Conservation (phyloP, 2,888 invertebrate genomes). For the Cerastis rubricosa region DNA sequence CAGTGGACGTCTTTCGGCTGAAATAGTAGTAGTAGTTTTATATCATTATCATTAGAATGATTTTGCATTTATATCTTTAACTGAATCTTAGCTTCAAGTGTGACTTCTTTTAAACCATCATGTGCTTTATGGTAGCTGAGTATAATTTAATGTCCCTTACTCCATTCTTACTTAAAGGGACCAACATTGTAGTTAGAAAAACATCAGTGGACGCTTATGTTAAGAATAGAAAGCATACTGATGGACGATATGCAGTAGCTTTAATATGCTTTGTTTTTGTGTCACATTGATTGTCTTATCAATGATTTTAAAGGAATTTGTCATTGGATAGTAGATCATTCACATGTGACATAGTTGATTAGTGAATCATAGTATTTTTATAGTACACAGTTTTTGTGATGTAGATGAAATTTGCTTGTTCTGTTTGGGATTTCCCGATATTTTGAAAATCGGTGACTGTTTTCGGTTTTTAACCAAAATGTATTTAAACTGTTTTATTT, state of each 20-base stretch:
- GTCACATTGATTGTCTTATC: slow-evolving; percentile 43
- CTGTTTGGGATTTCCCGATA: not conserved
- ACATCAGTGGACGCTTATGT: slow-evolving; percentile 17
- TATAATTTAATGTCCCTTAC: slow-evolving; percentile 11
- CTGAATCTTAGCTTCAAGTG: not conserved
- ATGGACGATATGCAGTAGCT: slow-evolving; percentile 17
- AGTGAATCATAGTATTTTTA: slow-evolving; percentile 33
- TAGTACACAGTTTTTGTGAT: slow-evolving; percentile 16
- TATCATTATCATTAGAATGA: too few relatives aligned
- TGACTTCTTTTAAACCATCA: not conserved
- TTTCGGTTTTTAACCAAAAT: not conserved
- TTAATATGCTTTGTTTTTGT: slow-evolving; percentile 38
- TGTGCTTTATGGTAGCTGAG: not conserved
- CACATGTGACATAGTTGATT: slow-evolving; percentile 26
- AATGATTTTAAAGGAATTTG: slow-evolving; percentile 45
- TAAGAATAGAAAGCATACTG: not conserved
- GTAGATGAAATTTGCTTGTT: not conserved
- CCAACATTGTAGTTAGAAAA: not conserved
- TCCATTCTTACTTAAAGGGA: not conserved
- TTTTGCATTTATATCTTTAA: not conserved
- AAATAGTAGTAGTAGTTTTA: too few relatives aligned
- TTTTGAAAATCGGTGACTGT: not conserved
- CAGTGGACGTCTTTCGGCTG: too few relatives aligned
- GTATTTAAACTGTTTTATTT: not conserved
- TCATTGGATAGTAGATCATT: slow-evolving; percentile 39